Evolutionary conservation across 1,140 invertebrate genomes (phyloP).

Genomic region (Cydia fagiglandana): DNA sequence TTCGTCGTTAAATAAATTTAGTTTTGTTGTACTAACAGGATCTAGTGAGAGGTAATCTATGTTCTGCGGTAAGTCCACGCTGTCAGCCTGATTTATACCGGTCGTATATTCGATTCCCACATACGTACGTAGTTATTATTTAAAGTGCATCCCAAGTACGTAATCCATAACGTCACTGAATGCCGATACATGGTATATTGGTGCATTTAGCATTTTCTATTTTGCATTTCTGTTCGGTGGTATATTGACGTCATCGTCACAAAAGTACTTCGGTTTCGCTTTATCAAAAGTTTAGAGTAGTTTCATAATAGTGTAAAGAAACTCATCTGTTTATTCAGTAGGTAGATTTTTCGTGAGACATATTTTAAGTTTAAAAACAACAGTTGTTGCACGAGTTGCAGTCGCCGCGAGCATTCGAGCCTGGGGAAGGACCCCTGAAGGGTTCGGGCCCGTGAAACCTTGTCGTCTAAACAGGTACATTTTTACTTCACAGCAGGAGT

Average conservation of each 20-base stretch:
- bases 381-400: no score
- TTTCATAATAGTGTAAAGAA: no score
- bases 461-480: no score
- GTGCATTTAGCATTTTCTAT: constrained; percentile 14
- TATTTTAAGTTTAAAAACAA: no score
- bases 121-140: constrained; percentile 16
- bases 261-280: background rate
- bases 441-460: no score
- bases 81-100: constrained; percentile 31
- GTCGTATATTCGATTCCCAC: constrained; percentile 31
- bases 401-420: no score
- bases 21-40: background rate
- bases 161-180: constrained; percentile 4
- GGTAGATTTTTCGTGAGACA: no score
- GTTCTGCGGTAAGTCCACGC: constrained; percentile 20
- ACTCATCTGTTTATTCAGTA: no score
- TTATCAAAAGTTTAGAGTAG: no score
- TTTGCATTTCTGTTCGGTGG: background rate
- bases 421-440: no score
- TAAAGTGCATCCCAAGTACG: constrained; percentile 29
- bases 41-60: background rate
- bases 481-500: no score
- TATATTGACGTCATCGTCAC: background rate
- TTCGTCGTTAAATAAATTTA: background rate
- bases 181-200: constrained; percentile 7